phyloP scores from a whole-genome alignment of 2,113 vertebrate species.

The Marcusenius ussheri region DNA sequence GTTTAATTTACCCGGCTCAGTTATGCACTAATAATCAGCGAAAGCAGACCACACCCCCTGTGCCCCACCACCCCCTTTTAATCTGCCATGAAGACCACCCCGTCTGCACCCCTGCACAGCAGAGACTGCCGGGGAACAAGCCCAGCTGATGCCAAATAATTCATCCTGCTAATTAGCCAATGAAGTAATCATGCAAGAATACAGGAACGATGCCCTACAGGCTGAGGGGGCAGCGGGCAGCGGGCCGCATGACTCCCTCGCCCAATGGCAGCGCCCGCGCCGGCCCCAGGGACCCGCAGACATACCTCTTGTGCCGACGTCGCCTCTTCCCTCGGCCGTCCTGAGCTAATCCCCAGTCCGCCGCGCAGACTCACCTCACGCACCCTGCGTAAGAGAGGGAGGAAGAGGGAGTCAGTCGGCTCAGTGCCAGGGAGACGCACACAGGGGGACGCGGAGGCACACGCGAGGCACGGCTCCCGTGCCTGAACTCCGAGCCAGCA shows the following conservation, averaged over 20 bases:
- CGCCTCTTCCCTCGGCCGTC: conserved; percentile 21
- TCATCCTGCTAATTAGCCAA: neutral
- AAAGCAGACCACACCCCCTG: neutral
- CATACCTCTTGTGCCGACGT: conserved; percentile 14
- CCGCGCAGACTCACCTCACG: conserved; percentile 30
- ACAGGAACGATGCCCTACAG: neutral
- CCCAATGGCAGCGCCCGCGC: too few species aligned
- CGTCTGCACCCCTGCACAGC: neutral
- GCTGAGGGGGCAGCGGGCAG: neutral
- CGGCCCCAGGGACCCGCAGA: neutral
- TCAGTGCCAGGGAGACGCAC: neutral
- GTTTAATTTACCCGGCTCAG: neutral
- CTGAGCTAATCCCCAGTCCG: conserved; percentile 29
- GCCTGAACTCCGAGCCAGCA: neutral
- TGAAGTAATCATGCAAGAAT: neutral
- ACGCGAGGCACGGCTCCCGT: neutral
- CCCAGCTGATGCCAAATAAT: neutral
- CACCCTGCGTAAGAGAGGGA: conserved; percentile 32
- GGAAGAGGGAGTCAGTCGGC: conserved; percentile 3
- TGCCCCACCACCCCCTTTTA: neutral
- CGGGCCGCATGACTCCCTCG: neutral
- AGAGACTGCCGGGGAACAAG: neutral
- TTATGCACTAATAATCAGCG: neutral
- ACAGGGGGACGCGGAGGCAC: neutral
- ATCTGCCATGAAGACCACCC: neutral